Conservation (phyloP, 2,113 vertebrate genomes). For the Myiagra hebetior region DNA sequence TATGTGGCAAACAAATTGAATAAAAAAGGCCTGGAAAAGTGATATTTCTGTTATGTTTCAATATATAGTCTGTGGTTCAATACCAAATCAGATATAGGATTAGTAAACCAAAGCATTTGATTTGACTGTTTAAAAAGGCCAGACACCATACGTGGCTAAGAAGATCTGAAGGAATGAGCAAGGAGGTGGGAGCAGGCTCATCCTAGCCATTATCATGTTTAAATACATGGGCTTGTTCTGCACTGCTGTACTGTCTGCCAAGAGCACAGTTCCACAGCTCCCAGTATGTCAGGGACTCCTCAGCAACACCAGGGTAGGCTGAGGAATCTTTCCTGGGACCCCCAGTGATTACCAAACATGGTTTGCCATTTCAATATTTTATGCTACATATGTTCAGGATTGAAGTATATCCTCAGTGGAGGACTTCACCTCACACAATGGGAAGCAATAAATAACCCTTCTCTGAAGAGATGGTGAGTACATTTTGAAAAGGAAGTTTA, state of each 20-base stretch:
- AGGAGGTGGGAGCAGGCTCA: background rate
- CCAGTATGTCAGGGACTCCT: background rate
- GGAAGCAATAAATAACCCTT: background rate
- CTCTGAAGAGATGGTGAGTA: background rate
- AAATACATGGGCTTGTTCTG: background rate
- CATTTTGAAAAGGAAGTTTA: background rate
- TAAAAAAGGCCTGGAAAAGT: background rate
- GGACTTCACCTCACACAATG: background rate
- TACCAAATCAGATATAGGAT: background rate
- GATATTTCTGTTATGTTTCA: background rate
- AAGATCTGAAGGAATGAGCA: background rate
- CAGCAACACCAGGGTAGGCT: background rate
- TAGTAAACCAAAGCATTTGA: background rate
- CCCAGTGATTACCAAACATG: background rate
- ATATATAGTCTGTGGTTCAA: background rate
- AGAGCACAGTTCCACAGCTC: background rate
- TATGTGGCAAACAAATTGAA: background rate
- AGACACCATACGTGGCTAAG: background rate
- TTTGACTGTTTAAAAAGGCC: background rate
- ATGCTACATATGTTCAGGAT: background rate
- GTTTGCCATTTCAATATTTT: background rate
- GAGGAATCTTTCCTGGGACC: background rate
- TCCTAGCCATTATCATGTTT: background rate
- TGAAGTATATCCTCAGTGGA: background rate
- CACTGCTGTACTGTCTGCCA: accelerated